Evolutionary conservation across 2,888 invertebrate genomes (phyloP), one percentile per base, ranked within the genome.

Genomic region (Athalia rosae): DNA sequence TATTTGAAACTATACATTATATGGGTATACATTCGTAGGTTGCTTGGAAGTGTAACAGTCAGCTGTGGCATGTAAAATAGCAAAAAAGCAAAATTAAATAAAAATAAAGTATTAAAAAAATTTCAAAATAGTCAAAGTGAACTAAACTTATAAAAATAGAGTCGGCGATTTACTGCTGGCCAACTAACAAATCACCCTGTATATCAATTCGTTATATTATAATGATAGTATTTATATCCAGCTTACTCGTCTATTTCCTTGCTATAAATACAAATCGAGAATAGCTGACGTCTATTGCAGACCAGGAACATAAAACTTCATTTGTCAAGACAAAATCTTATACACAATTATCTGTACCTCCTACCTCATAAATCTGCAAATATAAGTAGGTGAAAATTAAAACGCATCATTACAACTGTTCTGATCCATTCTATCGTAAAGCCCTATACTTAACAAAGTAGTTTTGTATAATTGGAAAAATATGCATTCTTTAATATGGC

Each of bases 261-360:
- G 79, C 79, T 80, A 81, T 80, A 80, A 79, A 79, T 74, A 79
- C 80, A 79, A 66, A 48, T 45, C 47, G 43, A 56, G 11, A 56
- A 43, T 41, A 59, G 73, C 48, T 81, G 83, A 56, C 74, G 80
- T 83, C 80, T 82, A 83, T 85, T 83, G 83, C 83, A 81, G 82
- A 84, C 85, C 86, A 87, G 86, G 87, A 87, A 88, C 87, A 87
- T 87, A 87, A 85, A 84, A 82, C 78, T 82, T 79, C 83, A 84
- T 85, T 85, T 83, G 78, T 79, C 83, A 82, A 74, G 50, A 85
- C 82, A 74, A 62, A 62, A 61, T 74, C 59, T 62, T 41, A 59
- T 71, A 71, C 45, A 71, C 41, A 74, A 61, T 11, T 74, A 61
- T 62, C 15, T 41, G 59, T n/a, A 41, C n/a, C 45, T 71, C 8